Base-by-base conservation (phyloP, 2,797 vertebrate species). In the Schizopygopsis malacanthus region DNA sequence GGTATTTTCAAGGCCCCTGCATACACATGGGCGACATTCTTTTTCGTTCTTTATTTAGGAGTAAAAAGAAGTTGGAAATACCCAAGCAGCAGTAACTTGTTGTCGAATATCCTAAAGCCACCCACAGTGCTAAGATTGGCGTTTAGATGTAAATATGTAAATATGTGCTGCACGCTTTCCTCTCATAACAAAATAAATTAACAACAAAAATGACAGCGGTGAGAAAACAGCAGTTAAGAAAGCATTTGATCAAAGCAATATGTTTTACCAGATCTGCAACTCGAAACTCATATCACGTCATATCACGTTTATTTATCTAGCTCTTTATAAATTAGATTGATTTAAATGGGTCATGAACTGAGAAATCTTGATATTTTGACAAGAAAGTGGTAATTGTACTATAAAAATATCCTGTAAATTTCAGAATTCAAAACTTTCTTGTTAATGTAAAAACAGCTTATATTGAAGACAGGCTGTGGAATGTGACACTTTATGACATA, bases 11-110 rank as follows among this genome's bases (percentile, higher is more conserved):
- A 54, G 47, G 28, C 18, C n/a, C 41, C 18, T 12, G 6, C 22
- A 22, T 22, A 47, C 13, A 5, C 0, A n/a, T 6, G 2, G 2
- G 39, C 0, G 1, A 71, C 22, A 10, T n/a, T 43, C 0, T n/a
- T 61, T 28, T 63, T 37, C 0, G 3, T 37, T 67, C 6, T 67
- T 67, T 15, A 1, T 15, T 67, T 67, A 61, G n/a, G n/a, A 25
- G 10, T 61, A 11, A 61, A 59, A 59, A n/a, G 6, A 67, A 67
- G 13, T 37, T 16, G 15, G 2, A 67, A 67, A 33, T 16, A 37
- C 15, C 6, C 3, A 28, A 65, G 63, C 13, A 65, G n/a, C 11
- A 5, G n/a, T 61, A 25, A 25, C 3, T 10, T 41, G 10, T 41
- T 70, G 5, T 0, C 37, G 0, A 70, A 22, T 39, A 12, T 43